phyloP scores from a whole-genome alignment of 2,797 vertebrate genomes.

The Amblyopsis hoosieri region DNA sequence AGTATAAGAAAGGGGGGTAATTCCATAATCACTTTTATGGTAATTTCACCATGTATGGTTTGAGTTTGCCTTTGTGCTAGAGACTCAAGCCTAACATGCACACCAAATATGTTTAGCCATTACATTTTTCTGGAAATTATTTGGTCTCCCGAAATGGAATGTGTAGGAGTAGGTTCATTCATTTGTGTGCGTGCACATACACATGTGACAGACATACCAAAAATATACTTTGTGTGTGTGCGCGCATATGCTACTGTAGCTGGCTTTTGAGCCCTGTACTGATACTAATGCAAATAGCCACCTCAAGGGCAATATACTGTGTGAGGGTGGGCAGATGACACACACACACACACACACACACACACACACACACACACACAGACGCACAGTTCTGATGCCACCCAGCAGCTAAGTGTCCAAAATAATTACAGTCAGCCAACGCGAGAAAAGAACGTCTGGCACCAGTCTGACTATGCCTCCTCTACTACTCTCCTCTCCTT shows the following conservation, averaged over 20 bases:
- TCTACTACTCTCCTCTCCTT: conserved; percentile 45
- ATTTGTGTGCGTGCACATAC: not conserved
- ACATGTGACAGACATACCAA: not conserved
- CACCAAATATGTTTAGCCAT: too few species aligned
- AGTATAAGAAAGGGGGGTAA: too few species aligned
- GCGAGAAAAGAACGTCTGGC: conserved; percentile 66
- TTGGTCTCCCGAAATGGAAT: too few species aligned
- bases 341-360: conserved; percentile 41
- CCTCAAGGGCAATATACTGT: conserved; percentile 74
- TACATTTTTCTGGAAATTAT: too few species aligned
- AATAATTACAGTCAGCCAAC: conserved; percentile 76
- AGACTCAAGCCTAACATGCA: not conserved
- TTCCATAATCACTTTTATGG: conserved; percentile 9
- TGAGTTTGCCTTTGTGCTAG: not conserved
- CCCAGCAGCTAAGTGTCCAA: conserved; percentile 70
- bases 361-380: conserved; percentile 4
- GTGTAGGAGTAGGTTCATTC: not conserved
- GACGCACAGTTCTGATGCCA: conserved; percentile 61
- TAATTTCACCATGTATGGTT: conserved; percentile 18
- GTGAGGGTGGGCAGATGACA: conserved; percentile 64
- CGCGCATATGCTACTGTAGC: conserved; percentile 11
- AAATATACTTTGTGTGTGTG: conserved; percentile 5
- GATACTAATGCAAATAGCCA: conserved; percentile 72
- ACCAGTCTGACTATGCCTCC: conserved; percentile 57
- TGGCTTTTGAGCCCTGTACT: conserved; percentile 43